Evolutionary conservation across 2,797 vertebrate species (phyloP), one percentile per base, ranked within the genome.

Genomic region (Carduelis carduelis): DNA sequence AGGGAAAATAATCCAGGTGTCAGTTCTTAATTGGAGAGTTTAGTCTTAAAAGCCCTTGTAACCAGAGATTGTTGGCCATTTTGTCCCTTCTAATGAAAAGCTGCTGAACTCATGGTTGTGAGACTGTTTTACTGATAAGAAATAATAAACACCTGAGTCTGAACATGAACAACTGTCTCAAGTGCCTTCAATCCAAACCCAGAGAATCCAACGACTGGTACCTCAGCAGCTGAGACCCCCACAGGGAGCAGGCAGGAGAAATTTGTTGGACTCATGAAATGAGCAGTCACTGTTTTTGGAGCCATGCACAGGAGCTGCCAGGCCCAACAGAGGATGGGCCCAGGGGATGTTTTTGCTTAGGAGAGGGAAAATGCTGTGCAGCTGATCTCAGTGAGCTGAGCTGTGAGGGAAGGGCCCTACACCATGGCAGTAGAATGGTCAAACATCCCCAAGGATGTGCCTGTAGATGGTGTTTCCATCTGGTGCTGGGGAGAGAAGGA

Each of bases 301-400:
- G 14, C 8, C 0, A 0, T 9, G 39, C 18, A 34, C 30, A 50
- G 74, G 75, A 83, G 69, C 53, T 21, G 17, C 0, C 2, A 20
- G 72, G 5, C 19, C 14, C 15, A 5, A 5, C 3, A 28, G 66
- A 55, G 9, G 19, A 35, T 13, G 37, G 71, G 53, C 27, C 50
- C 1, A 0, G 60, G 37, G 49, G 23, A 60, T 61, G 46, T 5
- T 83, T 80, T 77, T 91, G 52, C 60, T 80, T 50, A 60, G 53
- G 56, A 72, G 21, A 56, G 22, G 24, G n/a, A 41, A 79, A 80
- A 10, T 3, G 1, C 11, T 11, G 37, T 83, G 60, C 71, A 80
- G 81, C 53, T 95, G 77, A 35, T 84, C n/a, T 79, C 63, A 57
- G 7, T 37, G 81, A 93, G 35, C 47, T 55, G 84, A 90, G 39